Evolutionary conservation across 1,140 invertebrate genomes (phyloP).

Genomic region (Cyclina sinensis): DNA sequence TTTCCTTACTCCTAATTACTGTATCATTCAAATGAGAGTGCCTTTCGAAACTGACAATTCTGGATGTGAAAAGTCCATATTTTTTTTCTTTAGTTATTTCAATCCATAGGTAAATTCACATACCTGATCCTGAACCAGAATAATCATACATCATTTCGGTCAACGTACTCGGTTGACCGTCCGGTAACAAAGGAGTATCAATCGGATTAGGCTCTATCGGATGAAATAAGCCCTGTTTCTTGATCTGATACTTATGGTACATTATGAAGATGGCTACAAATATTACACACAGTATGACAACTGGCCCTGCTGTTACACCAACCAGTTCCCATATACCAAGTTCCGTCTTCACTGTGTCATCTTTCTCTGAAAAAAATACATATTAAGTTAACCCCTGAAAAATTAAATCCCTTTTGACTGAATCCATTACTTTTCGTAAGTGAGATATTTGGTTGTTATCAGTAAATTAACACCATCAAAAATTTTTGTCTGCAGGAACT

Average conservation of each 20-base stretch:
- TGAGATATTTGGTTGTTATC: no score
- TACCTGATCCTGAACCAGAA: conserved; percentile 76
- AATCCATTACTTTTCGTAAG: no score
- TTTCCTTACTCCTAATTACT: no score
- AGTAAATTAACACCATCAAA: no score
- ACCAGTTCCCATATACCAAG: conserved; percentile 56
- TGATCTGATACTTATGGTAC: conserved; percentile 46
- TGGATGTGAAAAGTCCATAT: no score
- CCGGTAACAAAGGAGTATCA: conserved; percentile 50
- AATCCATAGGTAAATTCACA: no score
- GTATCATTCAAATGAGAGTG: no score
- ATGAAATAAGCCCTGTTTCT: conserved; percentile 18
- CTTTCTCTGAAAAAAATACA: conserved; percentile 22
- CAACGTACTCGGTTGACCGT: conserved; percentile 90
- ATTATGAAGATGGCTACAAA: conserved; percentile 50
- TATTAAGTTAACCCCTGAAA: no score
- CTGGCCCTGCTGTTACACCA: conserved; percentile 45
- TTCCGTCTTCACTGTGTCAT: conserved; percentile 57
- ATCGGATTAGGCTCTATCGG: conserved; percentile 48
- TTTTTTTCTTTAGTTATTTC: no score
- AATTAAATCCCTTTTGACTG: no score
- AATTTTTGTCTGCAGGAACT: no score
- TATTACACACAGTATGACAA: conserved; percentile 50
- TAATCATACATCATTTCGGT: conserved; percentile 75
- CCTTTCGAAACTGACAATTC: no score